These are phyloP conservation scores for Labeo calbasu DNA, from an alignment of 2,797 vertebrate species.

Conservation along the genomic window DNA sequence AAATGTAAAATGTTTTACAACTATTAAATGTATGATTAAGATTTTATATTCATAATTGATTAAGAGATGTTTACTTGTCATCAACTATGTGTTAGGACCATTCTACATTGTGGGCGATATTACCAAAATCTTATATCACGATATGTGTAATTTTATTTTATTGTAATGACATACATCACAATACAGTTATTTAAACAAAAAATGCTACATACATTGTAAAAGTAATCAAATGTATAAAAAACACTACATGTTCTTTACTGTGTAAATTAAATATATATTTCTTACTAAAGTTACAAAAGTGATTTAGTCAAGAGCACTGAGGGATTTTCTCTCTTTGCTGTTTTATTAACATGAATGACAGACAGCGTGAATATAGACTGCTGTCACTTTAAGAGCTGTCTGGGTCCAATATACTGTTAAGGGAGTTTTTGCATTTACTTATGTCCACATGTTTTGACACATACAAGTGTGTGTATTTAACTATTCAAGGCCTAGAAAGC, in stretches of 20 bases:
- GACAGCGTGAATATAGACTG: neutral
- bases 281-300: neutral
- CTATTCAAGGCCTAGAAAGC: neutral
- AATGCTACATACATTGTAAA: no score
- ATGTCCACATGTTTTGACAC: no score
- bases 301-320: neutral
- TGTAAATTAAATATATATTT: no score
- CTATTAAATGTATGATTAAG: neutral
- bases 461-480: neutral
- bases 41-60: neutral
- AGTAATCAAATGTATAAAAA: no score
- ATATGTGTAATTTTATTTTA: neutral
- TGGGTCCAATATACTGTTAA: no score
- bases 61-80: neutral
- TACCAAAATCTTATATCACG: neutral
- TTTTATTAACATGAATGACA: neutral
- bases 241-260: no score
- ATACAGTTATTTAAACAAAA: neutral
- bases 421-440: no score
- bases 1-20: no score
- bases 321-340: neutral
- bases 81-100: neutral
- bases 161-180: neutral
- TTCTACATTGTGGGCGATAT: neutral
- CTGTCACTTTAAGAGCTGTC: neutral